Base-by-base conservation (phyloP, 2,888 invertebrate species). In the Limnephilus rhombicus region DNA sequence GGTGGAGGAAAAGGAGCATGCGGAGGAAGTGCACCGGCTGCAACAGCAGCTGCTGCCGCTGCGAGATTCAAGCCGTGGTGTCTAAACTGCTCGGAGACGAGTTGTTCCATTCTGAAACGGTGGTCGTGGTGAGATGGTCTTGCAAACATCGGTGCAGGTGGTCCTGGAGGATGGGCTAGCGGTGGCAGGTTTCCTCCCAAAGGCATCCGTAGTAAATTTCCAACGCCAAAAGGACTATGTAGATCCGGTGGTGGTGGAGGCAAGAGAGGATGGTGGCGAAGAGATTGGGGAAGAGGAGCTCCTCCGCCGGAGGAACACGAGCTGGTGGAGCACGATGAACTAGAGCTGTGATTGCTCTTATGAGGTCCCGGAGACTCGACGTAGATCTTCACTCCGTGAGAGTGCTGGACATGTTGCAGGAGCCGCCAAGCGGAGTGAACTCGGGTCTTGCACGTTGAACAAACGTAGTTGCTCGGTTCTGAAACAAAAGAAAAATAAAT, bases 401-500 rank as follows among this genome's bases (percentile, higher is more conserved):
- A 97, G 94, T 98, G 98, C 95, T 99, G 99, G 49, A 98, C 99
- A 95, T 99, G 99, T 95, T 99, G 99, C 82, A 99, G 97, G 93
- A 99, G 96, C 92, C 98, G 97, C 99, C 99, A 99, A 12, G 99
- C 99, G n/a, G 99, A 99, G 94, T 98, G 98, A 94, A 98, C 97
- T 89, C 98, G 97, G 94, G 98, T 98, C 95, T 99, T 98, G 96
- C 99, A 99, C 94, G 99, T 99, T 87, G 98, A 98, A 95, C 99
- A 99, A 94, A 98, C 98, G 95, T 99, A 98, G 96, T 98, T 98
- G 96, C 98, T 98, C 94, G 99, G 99, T 96, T 99, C 99, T 99
- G 98, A 93, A 97, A 97, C 95, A 96, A 94, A 95, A 94, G 93
- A 93, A 93, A 94, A 93, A 93, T 92, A 88, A 82, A 89, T 12